Conservation (phyloP, 2,888 invertebrate species). For the Leuctra nigra region DNA sequence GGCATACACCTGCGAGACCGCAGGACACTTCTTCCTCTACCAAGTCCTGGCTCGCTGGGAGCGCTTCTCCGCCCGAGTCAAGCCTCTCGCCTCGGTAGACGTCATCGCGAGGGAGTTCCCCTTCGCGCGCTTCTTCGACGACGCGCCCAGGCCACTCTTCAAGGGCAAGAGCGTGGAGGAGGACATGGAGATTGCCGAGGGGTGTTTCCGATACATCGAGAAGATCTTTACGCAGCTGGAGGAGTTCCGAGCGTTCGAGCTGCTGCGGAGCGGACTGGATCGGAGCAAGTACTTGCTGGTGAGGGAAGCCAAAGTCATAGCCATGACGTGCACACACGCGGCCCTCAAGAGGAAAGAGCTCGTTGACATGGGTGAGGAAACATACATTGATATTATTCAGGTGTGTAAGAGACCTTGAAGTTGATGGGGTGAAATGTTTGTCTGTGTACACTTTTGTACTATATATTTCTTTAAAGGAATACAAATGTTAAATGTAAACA, state of each 20-base stretch:
- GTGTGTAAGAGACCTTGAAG: no score
- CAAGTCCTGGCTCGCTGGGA: constrained; percentile 91
- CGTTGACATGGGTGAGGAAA: constrained; percentile 74
- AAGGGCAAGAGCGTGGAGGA: constrained; percentile 67
- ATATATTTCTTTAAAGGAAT: no score
- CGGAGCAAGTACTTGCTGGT: constrained; percentile 94
- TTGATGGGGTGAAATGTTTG: no score
- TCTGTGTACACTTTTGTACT: no score
- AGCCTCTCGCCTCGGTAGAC: constrained; percentile 42
- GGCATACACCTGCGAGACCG: constrained; percentile 96
- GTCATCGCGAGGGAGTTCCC: constrained; percentile 76
- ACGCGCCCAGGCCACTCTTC: constrained; percentile 90
- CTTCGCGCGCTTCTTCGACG: constrained; percentile 86
- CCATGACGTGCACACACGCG: constrained; percentile 99
- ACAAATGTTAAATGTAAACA: no score
- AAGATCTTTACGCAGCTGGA: constrained; percentile 95
- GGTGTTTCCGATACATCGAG: constrained; percentile 82
- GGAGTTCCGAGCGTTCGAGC: constrained; percentile 96
- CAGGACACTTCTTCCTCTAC: constrained; percentile 95
- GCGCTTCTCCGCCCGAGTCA: constrained; percentile 62
- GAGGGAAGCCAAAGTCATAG: constrained; percentile 98
- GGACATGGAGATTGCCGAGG: constrained; percentile 82
- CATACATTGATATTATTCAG: no score
- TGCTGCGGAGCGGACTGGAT: constrained; percentile 90
- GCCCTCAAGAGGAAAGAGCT: constrained; percentile 94